Base-by-base conservation (phyloP, 2,113 vertebrate genomes). In the Gopherus flavomarginatus region DNA sequence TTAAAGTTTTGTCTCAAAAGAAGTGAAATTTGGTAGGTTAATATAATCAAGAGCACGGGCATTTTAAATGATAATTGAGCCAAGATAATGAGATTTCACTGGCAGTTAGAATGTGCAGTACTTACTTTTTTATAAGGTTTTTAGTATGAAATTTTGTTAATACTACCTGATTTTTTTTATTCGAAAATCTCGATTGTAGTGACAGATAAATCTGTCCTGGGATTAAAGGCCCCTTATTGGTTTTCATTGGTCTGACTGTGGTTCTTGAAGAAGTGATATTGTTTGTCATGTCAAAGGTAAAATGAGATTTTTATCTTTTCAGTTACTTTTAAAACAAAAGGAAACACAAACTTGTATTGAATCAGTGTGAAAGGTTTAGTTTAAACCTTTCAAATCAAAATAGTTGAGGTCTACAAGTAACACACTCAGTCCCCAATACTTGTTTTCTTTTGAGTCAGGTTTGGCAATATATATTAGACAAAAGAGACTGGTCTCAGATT, bases 201-300 rank as follows among this genome's bases (percentile, higher is more conserved):
- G 84, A 91, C 65, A 97, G 91, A 95, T 95, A 94, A 96, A 4
- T 85, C 93, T 94, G 90, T 47, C 97, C 96, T 96, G 92, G 93
- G 95, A 97, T 96, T 97, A 97, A 90, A 95, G 72, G 22, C 78
- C 90, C 47, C 88, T 95, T 95, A 96, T 96, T 97, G 95, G 85
- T 96, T 96, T 96, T 49, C 77, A 95, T 26, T 83, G 95, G 95
- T 95, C 94, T 94, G n/a, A 94, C 97, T 96, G 95, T 31, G 14
- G 83, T 50, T 96, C n/a, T 1, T 3, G 85, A 96, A 95, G 91
- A 96, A 77, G 4, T 80, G 93, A 94, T 97, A 87, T 35, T 94
- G 89, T 97, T 96, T 95, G 85, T 96, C 95, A 93, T 95, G 84
- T 95, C 88, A 94, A 13, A 83, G 79, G n/a, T 88, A 81, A 80